phyloP scores from a whole-genome alignment of 2,888 invertebrate genomes.

The Lathronympha strigana region DNA sequence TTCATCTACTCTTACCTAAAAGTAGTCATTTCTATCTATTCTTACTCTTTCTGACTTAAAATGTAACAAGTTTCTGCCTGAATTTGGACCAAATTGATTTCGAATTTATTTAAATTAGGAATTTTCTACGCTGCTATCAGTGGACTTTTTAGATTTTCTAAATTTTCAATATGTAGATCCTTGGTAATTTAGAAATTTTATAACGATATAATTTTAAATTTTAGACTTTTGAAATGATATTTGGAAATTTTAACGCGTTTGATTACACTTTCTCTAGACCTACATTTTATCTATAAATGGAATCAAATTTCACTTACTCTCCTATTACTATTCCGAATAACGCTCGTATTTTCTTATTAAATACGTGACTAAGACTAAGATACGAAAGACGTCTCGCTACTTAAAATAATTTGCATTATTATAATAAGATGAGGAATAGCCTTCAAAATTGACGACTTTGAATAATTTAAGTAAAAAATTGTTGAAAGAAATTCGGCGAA shows the following conservation, averaged over 20 bases:
- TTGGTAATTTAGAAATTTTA: slow-evolving; percentile 30
- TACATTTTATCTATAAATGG: slow-evolving; percentile 19
- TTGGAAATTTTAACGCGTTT: slow-evolving; percentile 1
- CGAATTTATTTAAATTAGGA: slow-evolving; percentile 67
- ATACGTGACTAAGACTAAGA: slow-evolving; percentile 23
- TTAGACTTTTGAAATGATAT: not conserved
- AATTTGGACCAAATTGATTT: slow-evolving; percentile 75
- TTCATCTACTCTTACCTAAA: not conserved
- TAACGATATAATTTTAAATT: slow-evolving; percentile 28
- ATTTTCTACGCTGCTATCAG: slow-evolving; percentile 59
- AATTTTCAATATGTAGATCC: slow-evolving; percentile 44
- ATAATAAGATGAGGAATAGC: slow-evolving; percentile 1
- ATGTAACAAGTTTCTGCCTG: slow-evolving; percentile 54
- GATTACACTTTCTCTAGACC: slow-evolving; percentile 8
- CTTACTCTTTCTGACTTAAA: slow-evolving; percentile 30
- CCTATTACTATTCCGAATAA: slow-evolving; percentile 23
- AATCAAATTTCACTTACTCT: slow-evolving; percentile 17
- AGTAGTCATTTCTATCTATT: slow-evolving; percentile 7
- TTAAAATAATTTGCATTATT: slow-evolving; percentile 23
- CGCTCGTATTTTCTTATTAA: slow-evolving; percentile 12
- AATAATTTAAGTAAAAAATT: not conserved
- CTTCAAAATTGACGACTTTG: not conserved
- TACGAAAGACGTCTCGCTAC: not conserved
- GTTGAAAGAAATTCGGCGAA: not conserved
- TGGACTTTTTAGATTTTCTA: slow-evolving; percentile 53